These are phyloP conservation scores for Danio aesculapii DNA, from an alignment of 2,797 vertebrate genomes.

Conservation along the genomic window DNA sequence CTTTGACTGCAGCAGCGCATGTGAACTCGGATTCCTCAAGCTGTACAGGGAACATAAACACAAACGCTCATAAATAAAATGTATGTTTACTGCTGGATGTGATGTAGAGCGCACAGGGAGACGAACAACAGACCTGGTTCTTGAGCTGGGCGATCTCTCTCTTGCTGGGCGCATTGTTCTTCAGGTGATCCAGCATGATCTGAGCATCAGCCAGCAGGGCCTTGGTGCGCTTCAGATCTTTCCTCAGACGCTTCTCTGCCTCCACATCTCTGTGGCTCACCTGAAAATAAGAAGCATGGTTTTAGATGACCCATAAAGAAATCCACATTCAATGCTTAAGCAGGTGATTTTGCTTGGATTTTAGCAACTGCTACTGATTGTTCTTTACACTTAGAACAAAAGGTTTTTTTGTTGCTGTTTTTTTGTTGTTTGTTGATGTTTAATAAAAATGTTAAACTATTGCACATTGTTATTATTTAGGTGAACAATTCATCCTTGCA, in stretches of 20 bases:
- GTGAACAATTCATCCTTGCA: too few relatives aligned
- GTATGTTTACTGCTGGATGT: background rate
- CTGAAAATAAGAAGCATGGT: slow-evolving; percentile 68
- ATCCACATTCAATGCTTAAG: background rate
- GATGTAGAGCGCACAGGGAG: background rate
- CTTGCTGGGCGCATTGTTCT: slow-evolving; percentile 97
- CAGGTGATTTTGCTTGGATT: too few relatives aligned
- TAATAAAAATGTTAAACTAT: too few relatives aligned
- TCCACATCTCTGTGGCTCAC: slow-evolving; percentile 90
- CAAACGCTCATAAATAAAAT: slow-evolving; percentile 2
- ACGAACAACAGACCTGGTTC: slow-evolving; percentile 85
- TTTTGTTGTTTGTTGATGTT: too few relatives aligned
- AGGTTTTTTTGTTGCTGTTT: too few relatives aligned
- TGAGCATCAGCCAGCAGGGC: slow-evolving; percentile 93
- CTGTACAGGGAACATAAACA: slow-evolving; percentile 69
- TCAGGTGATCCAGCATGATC: slow-evolving; percentile 98
- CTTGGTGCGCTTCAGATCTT: slow-evolving; percentile 96
- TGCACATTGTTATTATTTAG: too few relatives aligned
- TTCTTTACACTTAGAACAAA: too few relatives aligned
- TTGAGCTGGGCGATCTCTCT: slow-evolving; percentile 96
- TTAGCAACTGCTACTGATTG: too few relatives aligned
- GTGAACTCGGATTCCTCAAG: slow-evolving; percentile 98
- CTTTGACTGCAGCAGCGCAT: slow-evolving; percentile 91
- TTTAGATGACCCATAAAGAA: background rate
- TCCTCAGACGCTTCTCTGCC: slow-evolving; percentile 91